A percentile compares a stretch with the other conserved stretches of the same genome.
phyloP scores from a whole-genome alignment of 2,888 invertebrate genomes.

The Drosophila lutescens region DNA sequence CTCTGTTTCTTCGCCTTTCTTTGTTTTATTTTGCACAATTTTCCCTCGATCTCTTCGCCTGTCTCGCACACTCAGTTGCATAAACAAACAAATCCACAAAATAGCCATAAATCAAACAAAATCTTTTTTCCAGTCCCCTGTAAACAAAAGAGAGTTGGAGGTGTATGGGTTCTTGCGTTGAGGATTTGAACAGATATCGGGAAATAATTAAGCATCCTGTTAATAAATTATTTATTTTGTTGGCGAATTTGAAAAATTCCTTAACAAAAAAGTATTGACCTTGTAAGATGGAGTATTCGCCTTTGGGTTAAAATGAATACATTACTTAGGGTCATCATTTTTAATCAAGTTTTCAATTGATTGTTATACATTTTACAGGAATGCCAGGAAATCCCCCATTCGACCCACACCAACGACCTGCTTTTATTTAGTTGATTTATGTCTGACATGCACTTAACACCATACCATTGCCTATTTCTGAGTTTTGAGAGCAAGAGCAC shows the following conservation, averaged over 20 bases:
- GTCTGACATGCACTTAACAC: conserved; percentile 23
- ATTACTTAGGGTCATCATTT: no score
- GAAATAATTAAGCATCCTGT: neutral
- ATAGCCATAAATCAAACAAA: conserved; percentile 69
- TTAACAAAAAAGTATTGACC: no score
- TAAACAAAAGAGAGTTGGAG: conserved; percentile 16
- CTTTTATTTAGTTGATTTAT: conserved; percentile 14
- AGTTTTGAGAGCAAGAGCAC: neutral
- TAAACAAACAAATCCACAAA: conserved; percentile 69
- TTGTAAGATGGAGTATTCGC: no score
- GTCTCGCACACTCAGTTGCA: conserved; percentile 56
- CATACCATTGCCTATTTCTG: neutral
- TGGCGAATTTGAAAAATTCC: no score
- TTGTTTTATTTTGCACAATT: conserved; percentile 43
- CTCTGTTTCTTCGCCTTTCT: conserved; percentile 11
- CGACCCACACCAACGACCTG: neutral
- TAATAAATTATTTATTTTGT: neutral
- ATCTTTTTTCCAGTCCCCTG: conserved; percentile 44
- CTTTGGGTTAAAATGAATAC: no score
- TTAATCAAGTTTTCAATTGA: no score
- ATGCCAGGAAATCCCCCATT: neutral
- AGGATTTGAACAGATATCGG: neutral
- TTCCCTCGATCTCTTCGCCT: conserved; percentile 5
- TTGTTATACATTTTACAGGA: neutral
- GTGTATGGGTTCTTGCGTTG: neutral